Evolutionary conservation across 2,797 vertebrate species (phyloP).

Genomic region (Spondyliosoma cantharus): DNA sequence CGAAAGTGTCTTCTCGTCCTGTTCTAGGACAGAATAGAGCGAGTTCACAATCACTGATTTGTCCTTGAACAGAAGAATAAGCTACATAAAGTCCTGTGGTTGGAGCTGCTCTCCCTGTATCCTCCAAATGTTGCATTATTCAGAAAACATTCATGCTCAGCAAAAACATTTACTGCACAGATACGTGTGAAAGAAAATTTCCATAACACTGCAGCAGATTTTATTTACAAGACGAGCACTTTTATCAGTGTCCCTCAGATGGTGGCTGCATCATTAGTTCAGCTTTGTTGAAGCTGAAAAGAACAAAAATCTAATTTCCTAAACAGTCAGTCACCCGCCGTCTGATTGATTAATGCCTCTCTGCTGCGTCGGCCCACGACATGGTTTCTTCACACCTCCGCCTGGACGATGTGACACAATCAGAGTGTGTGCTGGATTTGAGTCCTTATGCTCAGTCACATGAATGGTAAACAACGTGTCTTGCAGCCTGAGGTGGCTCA

Average conservation of each 20-base stretch:
- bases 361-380: not conserved
- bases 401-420: constrained; percentile 13
- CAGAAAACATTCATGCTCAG: constrained; percentile 20
- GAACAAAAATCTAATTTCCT: constrained; percentile 30
- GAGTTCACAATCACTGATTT: not conserved
- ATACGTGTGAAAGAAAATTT: constrained; percentile 16
- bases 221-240: constrained; percentile 12
- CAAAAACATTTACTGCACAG: constrained; percentile 4
- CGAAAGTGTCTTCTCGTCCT: not conserved
- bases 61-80: constrained; percentile 1
- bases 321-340: not conserved
- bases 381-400: constrained; percentile 15
- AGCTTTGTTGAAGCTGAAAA: constrained; percentile 23
- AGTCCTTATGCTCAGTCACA: constrained; percentile 27
- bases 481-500: constrained; percentile 33
- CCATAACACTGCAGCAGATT: constrained; percentile 3
- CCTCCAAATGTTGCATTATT: not conserved
- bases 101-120: not conserved
- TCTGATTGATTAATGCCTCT: constrained; percentile 20
- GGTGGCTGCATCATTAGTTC: constrained; percentile 28
- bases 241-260: constrained; percentile 27
- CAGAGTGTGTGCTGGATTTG: constrained; percentile 9
- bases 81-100: not conserved
- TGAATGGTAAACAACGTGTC: constrained; percentile 39
- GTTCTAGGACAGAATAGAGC: not conserved